Conservation (phyloP, 2,797 vertebrate genomes). For the Microcaecilia unicolor region DNA sequence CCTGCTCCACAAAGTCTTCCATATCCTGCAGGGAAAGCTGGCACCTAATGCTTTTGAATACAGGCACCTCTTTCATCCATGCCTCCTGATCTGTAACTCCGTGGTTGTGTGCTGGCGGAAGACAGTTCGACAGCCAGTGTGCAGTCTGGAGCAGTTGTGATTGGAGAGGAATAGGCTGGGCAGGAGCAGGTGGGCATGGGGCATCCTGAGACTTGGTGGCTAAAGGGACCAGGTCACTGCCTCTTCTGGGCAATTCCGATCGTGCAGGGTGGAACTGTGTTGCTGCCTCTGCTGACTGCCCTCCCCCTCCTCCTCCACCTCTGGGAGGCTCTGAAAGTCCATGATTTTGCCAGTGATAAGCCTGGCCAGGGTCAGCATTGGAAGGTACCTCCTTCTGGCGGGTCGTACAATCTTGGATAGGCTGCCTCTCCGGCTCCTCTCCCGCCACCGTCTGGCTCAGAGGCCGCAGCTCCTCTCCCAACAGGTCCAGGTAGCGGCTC, state of each 20-base stretch:
- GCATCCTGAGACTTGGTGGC: slow-evolving; percentile 14
- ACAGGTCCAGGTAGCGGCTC: slow-evolving; percentile 55
- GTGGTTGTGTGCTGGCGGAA: too few species aligned
- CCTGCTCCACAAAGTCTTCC: slow-evolving; percentile 39
- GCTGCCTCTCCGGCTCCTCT: background rate
- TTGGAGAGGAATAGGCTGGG: background rate
- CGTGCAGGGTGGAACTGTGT: fast-evolving
- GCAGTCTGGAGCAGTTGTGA: background rate
- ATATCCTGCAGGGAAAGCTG: slow-evolving; percentile 44
- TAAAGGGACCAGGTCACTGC: too few species aligned
- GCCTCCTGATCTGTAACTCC: too few species aligned
- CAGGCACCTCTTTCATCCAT: background rate
- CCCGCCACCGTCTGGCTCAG: too few species aligned
- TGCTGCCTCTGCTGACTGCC: too few species aligned
- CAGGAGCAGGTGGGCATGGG: background rate
- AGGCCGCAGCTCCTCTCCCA: slow-evolving; percentile 35
- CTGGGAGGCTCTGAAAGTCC: too few species aligned
- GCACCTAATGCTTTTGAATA: slow-evolving; percentile 48
- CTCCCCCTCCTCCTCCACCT: too few species aligned
- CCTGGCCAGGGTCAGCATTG: background rate
- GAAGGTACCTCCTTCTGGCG: background rate
- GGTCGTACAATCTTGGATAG: background rate
- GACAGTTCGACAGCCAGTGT: too few species aligned
- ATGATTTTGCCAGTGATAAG: background rate
- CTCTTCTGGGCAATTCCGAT: fast-evolving